A percentile compares a stretch with the other conserved stretches of the same genome.
Evolutionary conservation across 2,113 vertebrate genomes (phyloP).

Genomic region (Colius striatus): DNA sequence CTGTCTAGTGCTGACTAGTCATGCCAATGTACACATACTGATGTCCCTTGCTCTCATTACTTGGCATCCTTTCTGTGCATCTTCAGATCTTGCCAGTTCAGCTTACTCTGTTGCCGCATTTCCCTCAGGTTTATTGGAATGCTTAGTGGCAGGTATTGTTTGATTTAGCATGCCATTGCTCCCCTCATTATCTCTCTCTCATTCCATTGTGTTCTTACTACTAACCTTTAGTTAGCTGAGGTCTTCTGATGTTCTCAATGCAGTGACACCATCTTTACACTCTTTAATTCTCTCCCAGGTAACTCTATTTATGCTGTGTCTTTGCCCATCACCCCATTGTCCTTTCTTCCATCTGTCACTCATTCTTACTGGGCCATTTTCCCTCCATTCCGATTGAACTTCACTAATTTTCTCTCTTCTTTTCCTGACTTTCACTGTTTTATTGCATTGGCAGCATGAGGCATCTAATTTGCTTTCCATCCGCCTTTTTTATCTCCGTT

Average conservation of each 20-base stretch:
- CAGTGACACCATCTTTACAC: not conserved
- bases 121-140: not conserved
- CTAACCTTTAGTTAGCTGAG: not conserved
- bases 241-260: not conserved
- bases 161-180: not conserved
- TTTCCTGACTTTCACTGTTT: conserved; percentile 2
- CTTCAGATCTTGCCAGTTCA: not conserved
- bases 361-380: conserved; percentile 7
- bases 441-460: conserved; percentile 36
- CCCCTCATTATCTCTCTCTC: not conserved
- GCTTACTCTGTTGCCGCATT: not conserved
- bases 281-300: not conserved
- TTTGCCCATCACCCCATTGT: not conserved
- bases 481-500: not conserved
- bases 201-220: not conserved
- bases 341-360: not conserved
- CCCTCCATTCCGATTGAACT: not conserved
- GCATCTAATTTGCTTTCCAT: conserved; percentile 22
- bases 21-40: not conserved
- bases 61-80: not conserved
- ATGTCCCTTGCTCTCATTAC: not conserved
- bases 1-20: not conserved
- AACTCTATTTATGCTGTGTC: not conserved
- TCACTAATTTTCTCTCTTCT: not conserved
- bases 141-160: not conserved